Percentiles rank a stretch among this genome's conserved stretches.
Conservation (phyloP, 2,113 vertebrate species). For the Corythaeola cristata region DNA sequence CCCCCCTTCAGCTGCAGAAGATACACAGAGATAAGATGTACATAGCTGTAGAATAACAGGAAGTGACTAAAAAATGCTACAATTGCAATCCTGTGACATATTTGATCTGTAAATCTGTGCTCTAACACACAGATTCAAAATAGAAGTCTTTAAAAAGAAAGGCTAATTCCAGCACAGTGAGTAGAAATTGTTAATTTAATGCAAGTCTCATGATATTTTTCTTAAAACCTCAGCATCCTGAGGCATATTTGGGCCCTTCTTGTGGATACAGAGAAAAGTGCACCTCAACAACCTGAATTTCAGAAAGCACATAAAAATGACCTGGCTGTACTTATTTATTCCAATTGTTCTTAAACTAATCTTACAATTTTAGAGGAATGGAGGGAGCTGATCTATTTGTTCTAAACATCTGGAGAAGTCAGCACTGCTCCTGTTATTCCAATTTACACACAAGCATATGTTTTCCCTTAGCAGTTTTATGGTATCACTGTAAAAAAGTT, state of each 20-base stretch:
- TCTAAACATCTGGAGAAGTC: background rate
- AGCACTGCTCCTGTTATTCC: background rate
- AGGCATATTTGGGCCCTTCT: background rate
- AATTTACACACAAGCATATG: background rate
- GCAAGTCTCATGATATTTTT: background rate
- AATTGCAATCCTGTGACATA: background rate
- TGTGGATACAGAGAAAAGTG: background rate
- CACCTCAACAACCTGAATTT: background rate
- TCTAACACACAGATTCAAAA: background rate
- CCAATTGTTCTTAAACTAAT: background rate
- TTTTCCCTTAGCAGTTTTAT: background rate
- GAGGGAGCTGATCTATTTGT: background rate
- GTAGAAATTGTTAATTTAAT: background rate
- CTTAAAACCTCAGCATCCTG: background rate
- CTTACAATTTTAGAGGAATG: background rate
- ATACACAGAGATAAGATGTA: background rate
- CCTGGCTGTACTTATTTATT: background rate
- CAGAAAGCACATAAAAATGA: background rate
- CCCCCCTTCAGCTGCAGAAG: background rate
- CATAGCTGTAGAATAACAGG: slow-evolving; percentile 8
- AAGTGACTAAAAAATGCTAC: background rate
- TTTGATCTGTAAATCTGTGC: background rate
- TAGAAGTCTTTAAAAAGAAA: background rate
- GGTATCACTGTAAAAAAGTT: background rate
- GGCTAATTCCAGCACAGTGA: background rate